Conservation (phyloP, 2,888 invertebrate species). For the Drosophila rellima region DNA sequence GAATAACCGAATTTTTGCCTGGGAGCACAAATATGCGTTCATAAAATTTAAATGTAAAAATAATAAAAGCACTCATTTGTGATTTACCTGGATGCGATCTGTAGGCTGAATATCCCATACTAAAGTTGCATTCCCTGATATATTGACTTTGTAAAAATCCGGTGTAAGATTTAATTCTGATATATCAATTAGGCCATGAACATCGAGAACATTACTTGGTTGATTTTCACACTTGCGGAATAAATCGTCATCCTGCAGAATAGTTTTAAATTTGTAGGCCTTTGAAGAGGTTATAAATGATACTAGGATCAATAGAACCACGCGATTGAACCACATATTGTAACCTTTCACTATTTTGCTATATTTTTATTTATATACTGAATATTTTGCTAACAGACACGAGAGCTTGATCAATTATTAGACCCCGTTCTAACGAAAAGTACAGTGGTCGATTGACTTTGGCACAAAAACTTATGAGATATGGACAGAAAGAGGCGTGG, state of each 20-base stretch:
- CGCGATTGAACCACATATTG: neutral
- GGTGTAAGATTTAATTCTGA: neutral
- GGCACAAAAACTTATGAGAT: too few species aligned
- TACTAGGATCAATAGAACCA: neutral
- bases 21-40: accelerated
- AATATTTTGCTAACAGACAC: too few species aligned
- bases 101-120: conserved; percentile 4
- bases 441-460: too few species aligned
- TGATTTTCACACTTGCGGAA: conserved; percentile 1
- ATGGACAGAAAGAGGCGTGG: too few species aligned
- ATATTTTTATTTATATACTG: neutral
- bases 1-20: neutral
- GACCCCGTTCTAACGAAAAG: too few species aligned
- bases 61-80: too few species aligned
- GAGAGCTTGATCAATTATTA: too few species aligned
- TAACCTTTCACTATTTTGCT: neutral
- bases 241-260: neutral
- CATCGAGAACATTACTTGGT: neutral
- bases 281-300: neutral
- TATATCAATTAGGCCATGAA: neutral
- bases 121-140: neutral
- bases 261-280: neutral
- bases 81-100: conserved; percentile 1
- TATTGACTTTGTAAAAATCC: accelerated
- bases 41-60: too few species aligned